Conservation (phyloP, 2,113 vertebrate genomes). For the Tringa solitaria region DNA sequence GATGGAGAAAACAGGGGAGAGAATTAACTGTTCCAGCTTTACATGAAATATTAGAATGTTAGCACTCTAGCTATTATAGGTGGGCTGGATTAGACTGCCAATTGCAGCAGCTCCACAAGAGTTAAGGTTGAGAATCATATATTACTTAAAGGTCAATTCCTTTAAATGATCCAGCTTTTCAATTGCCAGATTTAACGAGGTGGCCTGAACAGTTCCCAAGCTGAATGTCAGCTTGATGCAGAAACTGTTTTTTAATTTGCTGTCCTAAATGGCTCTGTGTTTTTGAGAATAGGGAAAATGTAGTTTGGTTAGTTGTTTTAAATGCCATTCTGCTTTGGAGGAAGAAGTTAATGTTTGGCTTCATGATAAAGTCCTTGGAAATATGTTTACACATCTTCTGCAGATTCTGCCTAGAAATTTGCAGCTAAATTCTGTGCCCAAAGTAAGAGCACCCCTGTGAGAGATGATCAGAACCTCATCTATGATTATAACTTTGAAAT, state of each 20-base stretch:
- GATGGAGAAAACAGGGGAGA: not conserved
- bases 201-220: not conserved
- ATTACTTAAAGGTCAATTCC: conserved; percentile 10
- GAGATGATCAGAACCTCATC: not conserved
- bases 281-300: not conserved
- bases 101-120: not conserved
- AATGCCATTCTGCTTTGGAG: not conserved
- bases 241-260: not conserved
- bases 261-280: not conserved
- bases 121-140: not conserved
- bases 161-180: not conserved
- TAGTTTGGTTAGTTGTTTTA: not conserved
- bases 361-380: not conserved
- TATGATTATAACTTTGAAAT: not conserved
- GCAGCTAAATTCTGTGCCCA: not conserved
- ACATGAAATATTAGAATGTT: not conserved
- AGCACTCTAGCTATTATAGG: not conserved
- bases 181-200: not conserved
- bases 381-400: not conserved
- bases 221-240: not conserved
- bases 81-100: not conserved
- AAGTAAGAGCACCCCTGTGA: not conserved
- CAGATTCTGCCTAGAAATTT: not conserved
- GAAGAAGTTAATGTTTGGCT: not conserved
- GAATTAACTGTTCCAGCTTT: not conserved